These are phyloP conservation scores for Oreortyx pictus DNA, from an alignment of 2,797 vertebrate species.

Conservation along the genomic window DNA sequence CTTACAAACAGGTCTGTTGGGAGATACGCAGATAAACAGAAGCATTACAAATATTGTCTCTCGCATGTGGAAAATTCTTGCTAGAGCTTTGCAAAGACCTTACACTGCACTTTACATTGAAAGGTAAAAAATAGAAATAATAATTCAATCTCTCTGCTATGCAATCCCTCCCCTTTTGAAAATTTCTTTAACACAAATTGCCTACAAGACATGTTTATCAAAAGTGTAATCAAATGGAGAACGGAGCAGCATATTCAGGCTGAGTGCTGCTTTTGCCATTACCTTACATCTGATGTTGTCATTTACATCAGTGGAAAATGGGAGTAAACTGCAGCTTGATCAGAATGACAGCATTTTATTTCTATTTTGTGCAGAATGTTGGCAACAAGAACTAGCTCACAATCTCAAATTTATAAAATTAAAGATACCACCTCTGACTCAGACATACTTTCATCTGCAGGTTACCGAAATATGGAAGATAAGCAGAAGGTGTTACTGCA, in stretches of 20 bases:
- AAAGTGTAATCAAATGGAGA: background rate
- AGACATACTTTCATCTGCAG: background rate
- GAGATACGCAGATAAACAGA: slow-evolving; percentile 55
- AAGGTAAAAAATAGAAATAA: background rate
- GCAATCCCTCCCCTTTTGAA: background rate
- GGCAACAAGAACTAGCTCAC: background rate
- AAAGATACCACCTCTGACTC: background rate
- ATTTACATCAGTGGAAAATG: background rate
- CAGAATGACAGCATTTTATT: background rate
- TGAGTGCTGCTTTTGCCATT: background rate
- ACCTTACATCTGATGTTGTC: background rate
- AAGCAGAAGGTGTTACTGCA: background rate
- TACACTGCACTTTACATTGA: background rate
- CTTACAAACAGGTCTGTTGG: slow-evolving; percentile 57
- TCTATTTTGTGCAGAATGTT: background rate
- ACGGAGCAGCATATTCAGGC: background rate
- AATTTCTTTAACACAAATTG: background rate
- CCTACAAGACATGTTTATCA: background rate
- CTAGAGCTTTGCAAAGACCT: background rate
- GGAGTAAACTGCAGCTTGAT: background rate
- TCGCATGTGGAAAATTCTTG: slow-evolving; percentile 25
- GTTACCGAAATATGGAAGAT: background rate
- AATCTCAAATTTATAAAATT: background rate
- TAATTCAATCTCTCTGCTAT: background rate
- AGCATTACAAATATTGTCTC: slow-evolving; percentile 59